Base-by-base conservation (phyloP, 2,888 invertebrate genomes). In the Physocephala rufipes region DNA sequence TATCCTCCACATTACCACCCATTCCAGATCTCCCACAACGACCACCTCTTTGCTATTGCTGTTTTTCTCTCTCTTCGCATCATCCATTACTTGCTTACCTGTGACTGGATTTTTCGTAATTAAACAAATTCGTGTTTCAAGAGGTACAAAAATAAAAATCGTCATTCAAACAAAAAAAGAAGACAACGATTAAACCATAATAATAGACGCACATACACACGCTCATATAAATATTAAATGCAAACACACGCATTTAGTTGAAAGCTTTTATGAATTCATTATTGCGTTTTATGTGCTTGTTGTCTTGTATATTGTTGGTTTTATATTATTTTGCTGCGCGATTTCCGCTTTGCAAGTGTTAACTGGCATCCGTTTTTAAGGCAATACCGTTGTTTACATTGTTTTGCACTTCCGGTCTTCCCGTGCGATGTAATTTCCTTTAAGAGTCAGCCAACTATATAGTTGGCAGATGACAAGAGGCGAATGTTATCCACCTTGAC, bases 301-400 rank as follows among this genome's bases (percentile, higher is more conserved):
- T 19, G 13, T 30, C 13, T 62, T 62, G 36, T 63, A 21, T n/a
- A n/a, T n/a, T n/a, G n/a, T n/a, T n/a, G 19, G 13, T 5, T 63
- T 30, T 30, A 28, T 26, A 28, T 66, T 28, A 53, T 19, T 53
- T 12, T 51, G 51, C 36, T 53, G 66, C 53, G 66, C 30, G 36
- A 66, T 53, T 66, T 66, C 66, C 66, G 66, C 19, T 53, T 30
- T 30, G 36, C 66, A 53, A 66, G 66, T 66, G 66, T 66, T 53
- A 36, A 12, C 53, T 51, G 5, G 26, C 53, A 53, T 66, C 66
- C 66, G 66, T 36, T 21, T 53, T 28, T n/a, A 66, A 66, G 53
- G 30, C 53, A n/a, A n/a, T n/a, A n/a, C 66, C 49, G 30, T 36
- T 53, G 36, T 36, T 36, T 24, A 21, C 66, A 51, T 53, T 53